A percentile compares a stretch with the other conserved stretches of the same genome.
phyloP scores from a whole-genome alignment of 2,888 invertebrate genomes.

The Pollenia labialis region DNA sequence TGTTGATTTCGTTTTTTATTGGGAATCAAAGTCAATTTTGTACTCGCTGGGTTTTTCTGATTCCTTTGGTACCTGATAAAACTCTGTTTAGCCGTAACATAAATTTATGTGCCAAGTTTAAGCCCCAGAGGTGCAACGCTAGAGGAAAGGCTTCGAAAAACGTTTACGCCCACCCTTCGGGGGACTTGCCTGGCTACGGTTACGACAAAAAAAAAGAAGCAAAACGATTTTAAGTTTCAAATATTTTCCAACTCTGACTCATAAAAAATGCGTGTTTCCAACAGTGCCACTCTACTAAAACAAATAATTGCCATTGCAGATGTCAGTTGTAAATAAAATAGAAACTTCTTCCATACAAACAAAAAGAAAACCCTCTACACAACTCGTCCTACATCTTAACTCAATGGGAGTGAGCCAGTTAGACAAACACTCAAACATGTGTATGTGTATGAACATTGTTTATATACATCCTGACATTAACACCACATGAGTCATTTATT shows the following conservation, averaged over 20 bases:
- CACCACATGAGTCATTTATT: constrained; percentile 47
- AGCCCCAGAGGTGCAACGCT: too few species aligned
- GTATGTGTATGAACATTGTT: background rate
- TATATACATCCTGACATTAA: constrained; percentile 28
- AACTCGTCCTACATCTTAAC: background rate
- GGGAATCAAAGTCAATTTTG: too few species aligned
- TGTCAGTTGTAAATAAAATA: constrained; percentile 57
- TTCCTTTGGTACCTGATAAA: too few species aligned
- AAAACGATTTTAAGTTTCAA: background rate
- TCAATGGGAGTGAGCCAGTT: background rate
- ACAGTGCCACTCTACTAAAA: constrained; percentile 9
- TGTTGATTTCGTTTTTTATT: too few species aligned
- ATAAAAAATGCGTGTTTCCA: constrained; percentile 1
- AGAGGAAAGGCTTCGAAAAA: too few species aligned
- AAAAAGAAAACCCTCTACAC: constrained; percentile 6
- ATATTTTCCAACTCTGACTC: constrained; percentile 21
- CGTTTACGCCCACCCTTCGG: too few species aligned
- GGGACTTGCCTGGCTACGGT: background rate
- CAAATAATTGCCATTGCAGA: constrained; percentile 66
- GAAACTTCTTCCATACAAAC: constrained; percentile 33
- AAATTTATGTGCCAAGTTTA: too few species aligned
- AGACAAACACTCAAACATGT: background rate
- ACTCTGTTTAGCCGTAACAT: too few species aligned
- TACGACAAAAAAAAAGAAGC: background rate
- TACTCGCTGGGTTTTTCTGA: too few species aligned